Evolutionary conservation across 2,888 invertebrate genomes (phyloP).

Genomic region (Pachycephus smyrnensis): DNA sequence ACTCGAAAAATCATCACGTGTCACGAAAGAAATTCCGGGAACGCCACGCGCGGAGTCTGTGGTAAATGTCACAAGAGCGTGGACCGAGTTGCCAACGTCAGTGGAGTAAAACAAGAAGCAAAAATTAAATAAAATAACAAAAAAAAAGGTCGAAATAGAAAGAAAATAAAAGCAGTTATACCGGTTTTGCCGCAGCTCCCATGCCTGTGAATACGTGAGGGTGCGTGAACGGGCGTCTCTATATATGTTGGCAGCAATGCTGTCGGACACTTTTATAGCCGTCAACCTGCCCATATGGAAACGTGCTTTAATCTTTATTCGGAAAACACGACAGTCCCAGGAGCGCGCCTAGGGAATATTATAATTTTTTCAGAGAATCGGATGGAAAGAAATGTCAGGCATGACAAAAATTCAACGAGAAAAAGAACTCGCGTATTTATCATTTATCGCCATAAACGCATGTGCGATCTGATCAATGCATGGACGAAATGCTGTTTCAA

Average conservation of each 20-base stretch:
- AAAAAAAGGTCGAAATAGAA: neutral
- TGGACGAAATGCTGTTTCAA: neutral
- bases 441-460: neutral
- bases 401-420: neutral
- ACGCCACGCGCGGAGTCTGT: neutral
- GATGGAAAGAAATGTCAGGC: neutral
- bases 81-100: neutral
- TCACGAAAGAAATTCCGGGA: neutral
- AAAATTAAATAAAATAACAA: neutral
- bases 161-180: neutral
- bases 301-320: neutral
- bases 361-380: neutral
- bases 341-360: neutral
- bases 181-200: neutral
- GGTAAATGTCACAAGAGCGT: neutral
- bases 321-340: neutral
- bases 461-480: neutral
- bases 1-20: neutral
- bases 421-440: too few species aligned
- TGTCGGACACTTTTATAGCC: neutral
- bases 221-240: neutral
- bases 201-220: neutral
- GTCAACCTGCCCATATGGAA: neutral
- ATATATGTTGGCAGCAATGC: neutral
- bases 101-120: neutral